Evolutionary conservation across 2,888 invertebrate genomes (phyloP), one percentile per base, ranked within the genome.

Genomic region (Poecilobothrus nobilitatus): DNA sequence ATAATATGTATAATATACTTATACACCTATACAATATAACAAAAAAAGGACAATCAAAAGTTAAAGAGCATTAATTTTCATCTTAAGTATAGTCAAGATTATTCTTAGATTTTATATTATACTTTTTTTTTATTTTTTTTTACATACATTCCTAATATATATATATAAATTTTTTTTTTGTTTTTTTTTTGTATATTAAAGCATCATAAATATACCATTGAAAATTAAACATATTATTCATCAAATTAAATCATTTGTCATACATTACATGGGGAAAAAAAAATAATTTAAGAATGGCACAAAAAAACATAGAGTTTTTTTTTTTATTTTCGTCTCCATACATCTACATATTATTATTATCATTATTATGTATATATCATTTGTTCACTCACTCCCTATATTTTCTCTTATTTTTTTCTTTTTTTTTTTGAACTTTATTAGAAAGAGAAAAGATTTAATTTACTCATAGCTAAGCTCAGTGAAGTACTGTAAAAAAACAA

Each of bases 221-320:
- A 53, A 53, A 53, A 53, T 53, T 53, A 53, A 53, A 53, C 53
- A 53, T 53, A 53, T 53, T 53, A 53, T 53, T 53, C 53, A 53
- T 53, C 53, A 53, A 53, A 53, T 53, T 53, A 53, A 53, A 53
- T 53, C 53, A 53, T 53, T 53, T 53, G 53, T 53, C 53, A 53
- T 53, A 27, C 27, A 53, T 53, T 53, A 53, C 53, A 53, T 18
- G n/a, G 18, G 18, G 18, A 53, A 53, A 53, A 53, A 53, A 53
- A 53, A 53, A 53, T 2, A 53, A 53, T 2, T 9, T 12, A 8
- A 41, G 15, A 41, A 41, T 41, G 41, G 7, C 2, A 37, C 37
- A 37, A 53, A 53, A 5, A 53, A 53, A 53, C n/a, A 53, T 2
- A 53, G 15, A 53, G 15, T 15, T 53, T 4, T 53, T 18, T 53